Base-by-base conservation (phyloP, 1,140 invertebrate genomes). In the Sipha flava region DNA sequence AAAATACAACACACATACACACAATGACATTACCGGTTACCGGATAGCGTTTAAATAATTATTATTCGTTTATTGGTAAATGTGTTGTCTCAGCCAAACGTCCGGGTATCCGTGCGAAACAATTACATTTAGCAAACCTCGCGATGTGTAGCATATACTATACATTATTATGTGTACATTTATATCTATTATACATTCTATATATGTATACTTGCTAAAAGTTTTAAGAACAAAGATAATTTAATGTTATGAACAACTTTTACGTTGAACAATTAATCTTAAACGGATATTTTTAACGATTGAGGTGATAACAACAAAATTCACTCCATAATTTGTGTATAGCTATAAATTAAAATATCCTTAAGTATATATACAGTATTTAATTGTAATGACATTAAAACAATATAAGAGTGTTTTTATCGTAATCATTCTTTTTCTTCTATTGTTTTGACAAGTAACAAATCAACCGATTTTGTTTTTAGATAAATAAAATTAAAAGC, bases 51-150 rank as follows among this genome's bases (percentile, higher is more conserved):
- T 66, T 66, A 66, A 66, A 70, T 70, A 70, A 70, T 47, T 45
- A 70, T 70, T 70, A 29, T 47, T 70, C 16, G 21, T 47, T 70
- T 70, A 70, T 70, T 70, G 66, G 66, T 70, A 70, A 70, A 70
- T 70, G 26, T 70, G 23, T 47, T 45, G 40, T 29, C 29, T 6
- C 14, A 21, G 43, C 26, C 16, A 23, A 21, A 7, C 64, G 40
- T 18, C 6, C 40, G 16, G 23, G 40, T 23, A 47, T 47, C 23
- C 29, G 16, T 26, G 26, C 23, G 23, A 45, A 23, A 47, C 40
- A 23, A 70, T 70, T 47, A 70, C 45, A 70, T 70, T 70, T 43
- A 45, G 66, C 47, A 70, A 7, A 68, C 34, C 14, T 66, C 34
- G 34, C n/a, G n/a, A n/a, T n/a, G n/a, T n/a, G 40, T 43, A 66